Conservation (phyloP, 2,797 vertebrate genomes). For the Catostomus latipinnis region DNA sequence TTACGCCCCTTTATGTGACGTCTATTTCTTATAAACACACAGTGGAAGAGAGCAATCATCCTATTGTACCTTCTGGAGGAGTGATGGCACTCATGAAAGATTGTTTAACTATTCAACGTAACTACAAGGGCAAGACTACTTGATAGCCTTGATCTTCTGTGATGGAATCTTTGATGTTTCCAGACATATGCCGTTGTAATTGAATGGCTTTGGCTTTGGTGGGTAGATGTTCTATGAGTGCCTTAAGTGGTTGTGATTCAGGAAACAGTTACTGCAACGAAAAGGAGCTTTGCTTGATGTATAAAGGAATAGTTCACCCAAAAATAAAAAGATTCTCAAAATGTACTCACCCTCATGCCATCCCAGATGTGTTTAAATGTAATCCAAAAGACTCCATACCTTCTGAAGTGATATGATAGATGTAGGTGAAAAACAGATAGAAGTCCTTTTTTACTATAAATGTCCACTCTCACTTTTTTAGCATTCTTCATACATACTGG, state of each 20-base stretch:
- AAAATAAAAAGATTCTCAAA: no score
- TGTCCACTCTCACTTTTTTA: no score
- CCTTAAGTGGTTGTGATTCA: background rate
- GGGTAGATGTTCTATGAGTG: background rate
- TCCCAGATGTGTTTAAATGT: no score
- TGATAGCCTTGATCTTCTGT: slow-evolving; percentile 20
- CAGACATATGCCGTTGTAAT: slow-evolving; percentile 11
- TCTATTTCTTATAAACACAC: slow-evolving; percentile 29
- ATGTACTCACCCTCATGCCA: no score
- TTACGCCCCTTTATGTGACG: slow-evolving; percentile 26
- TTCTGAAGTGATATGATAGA: no score
- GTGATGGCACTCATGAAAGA: slow-evolving; percentile 27
- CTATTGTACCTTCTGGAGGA: slow-evolving; percentile 21
- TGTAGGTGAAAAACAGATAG: no score
- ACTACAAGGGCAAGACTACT: slow-evolving; percentile 21
- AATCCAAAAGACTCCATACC: no score
- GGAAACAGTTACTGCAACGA: background rate
- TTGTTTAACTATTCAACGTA: slow-evolving; percentile 27
- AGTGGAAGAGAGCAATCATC: slow-evolving; percentile 23
- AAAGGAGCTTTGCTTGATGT: background rate
- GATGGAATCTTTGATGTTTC: slow-evolving; percentile 29
- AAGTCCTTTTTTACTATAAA: no score
- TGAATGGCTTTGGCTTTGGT: slow-evolving; percentile 9
- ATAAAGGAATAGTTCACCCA: background rate
- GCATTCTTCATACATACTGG: no score